phyloP scores from a whole-genome alignment of 2,113 vertebrate species.

The Amblyornis subalaris region DNA sequence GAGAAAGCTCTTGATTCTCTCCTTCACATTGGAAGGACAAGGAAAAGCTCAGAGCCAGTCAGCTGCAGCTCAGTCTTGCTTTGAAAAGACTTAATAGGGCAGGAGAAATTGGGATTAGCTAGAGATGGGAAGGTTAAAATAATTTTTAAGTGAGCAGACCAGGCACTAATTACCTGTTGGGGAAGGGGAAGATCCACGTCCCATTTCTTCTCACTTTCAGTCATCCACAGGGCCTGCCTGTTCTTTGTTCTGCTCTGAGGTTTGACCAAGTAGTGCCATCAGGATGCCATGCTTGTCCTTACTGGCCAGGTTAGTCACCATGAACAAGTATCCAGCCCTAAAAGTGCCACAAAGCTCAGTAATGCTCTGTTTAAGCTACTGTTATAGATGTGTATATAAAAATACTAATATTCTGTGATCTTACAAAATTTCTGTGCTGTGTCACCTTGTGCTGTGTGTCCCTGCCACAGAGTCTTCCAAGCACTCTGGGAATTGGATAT shows the following conservation, averaged over 20 bases:
- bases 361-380: background rate
- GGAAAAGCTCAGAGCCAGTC: background rate
- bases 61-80: background rate
- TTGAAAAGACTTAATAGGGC: background rate
- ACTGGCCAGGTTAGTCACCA: background rate
- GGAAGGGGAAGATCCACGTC: background rate
- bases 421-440: background rate
- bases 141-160: background rate
- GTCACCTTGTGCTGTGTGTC: background rate
- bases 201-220: background rate
- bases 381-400: background rate
- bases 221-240: background rate
- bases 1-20: background rate
- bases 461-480: background rate
- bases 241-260: background rate
- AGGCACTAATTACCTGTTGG: background rate
- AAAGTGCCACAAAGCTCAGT: background rate
- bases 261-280: background rate
- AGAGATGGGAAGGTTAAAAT: background rate
- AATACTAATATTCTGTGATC: background rate
- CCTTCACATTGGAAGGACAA: background rate
- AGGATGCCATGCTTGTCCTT: background rate
- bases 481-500: background rate
- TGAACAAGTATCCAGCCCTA: background rate
- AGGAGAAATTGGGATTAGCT: background rate